phyloP scores from a whole-genome alignment of 2,888 invertebrate genomes.

The Gymnosoma rotundatum region DNA sequence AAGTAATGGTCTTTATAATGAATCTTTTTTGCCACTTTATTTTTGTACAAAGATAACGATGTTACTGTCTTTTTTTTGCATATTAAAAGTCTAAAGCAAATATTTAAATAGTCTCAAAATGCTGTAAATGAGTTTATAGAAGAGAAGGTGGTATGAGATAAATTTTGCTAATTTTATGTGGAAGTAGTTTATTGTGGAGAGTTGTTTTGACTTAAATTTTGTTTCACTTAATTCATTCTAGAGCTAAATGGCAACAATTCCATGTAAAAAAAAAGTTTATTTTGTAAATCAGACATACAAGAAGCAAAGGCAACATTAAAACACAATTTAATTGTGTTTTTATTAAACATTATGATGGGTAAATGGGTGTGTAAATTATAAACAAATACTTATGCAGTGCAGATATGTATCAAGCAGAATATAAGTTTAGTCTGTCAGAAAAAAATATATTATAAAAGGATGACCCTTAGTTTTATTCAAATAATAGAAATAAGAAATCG shows the following conservation, averaged over 20 bases:
- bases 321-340: slow-evolving; percentile 78
- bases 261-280: background rate
- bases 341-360: slow-evolving; percentile 77
- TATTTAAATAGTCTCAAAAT: slow-evolving; percentile 51
- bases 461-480: background rate
- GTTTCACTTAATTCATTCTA: slow-evolving; percentile 40
- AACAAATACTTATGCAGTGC: slow-evolving; percentile 32
- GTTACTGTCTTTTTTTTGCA: slow-evolving; percentile 46
- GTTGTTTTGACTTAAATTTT: slow-evolving; percentile 18
- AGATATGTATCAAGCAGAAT: background rate
- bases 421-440: background rate
- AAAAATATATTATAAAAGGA: background rate
- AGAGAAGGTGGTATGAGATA: slow-evolving; percentile 6
- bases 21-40: slow-evolving; percentile 68
- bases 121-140: slow-evolving; percentile 46
- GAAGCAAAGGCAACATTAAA: slow-evolving; percentile 54
- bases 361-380: slow-evolving; percentile 49
- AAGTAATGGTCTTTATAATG: slow-evolving; percentile 76
- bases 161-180: slow-evolving; percentile 26
- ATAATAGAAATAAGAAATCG: background rate
- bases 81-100: slow-evolving; percentile 50
- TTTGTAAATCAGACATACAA: slow-evolving; percentile 8
- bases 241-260: background rate
- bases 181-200: slow-evolving; percentile 33
- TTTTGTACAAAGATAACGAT: slow-evolving; percentile 47